These are phyloP conservation scores for Bibio marci DNA, from an alignment of 2,888 invertebrate species.

Conservation along the genomic window DNA sequence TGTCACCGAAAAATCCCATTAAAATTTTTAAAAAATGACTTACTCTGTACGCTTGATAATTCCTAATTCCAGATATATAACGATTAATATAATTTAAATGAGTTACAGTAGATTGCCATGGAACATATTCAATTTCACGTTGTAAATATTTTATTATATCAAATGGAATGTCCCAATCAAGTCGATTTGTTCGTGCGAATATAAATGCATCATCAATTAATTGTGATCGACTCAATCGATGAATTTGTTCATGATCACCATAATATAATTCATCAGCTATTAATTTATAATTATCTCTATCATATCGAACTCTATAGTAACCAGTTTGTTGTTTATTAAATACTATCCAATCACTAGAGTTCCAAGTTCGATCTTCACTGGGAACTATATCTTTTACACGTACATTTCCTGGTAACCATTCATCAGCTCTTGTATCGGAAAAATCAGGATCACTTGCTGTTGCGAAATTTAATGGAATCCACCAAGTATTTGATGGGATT, in stretches of 20 bases:
- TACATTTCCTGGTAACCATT: conserved; percentile 4
- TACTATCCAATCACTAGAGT: conserved; percentile 27
- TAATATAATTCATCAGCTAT: conserved; percentile 33
- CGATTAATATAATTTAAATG: neutral
- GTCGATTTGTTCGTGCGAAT: neutral
- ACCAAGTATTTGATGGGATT: conserved; percentile 14
- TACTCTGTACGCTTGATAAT: neutral
- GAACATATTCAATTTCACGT: conserved; percentile 45
- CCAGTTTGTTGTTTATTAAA: conserved; percentile 33
- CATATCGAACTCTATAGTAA: conserved; percentile 52
- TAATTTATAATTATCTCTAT: conserved; percentile 44
- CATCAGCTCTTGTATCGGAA: conserved; percentile 17
- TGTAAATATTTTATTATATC: conserved; percentile 37
- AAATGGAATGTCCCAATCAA: conserved; percentile 21
- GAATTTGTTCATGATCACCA: conserved; percentile 32
- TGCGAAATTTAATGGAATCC: conserved; percentile 23
- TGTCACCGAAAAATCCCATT: too few species aligned
- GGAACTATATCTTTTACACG: neutral
- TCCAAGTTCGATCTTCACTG: neutral
- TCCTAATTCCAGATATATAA: neutral
- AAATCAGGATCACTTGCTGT: conserved; percentile 18
- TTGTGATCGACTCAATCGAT: conserved; percentile 67
- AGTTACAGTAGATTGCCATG: conserved; percentile 41
- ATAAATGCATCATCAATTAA: conserved; percentile 70
- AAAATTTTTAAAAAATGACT: too few species aligned